Evolutionary conservation across 2,888 invertebrate species (phyloP).

Genomic region (Zygaena filipendulae): DNA sequence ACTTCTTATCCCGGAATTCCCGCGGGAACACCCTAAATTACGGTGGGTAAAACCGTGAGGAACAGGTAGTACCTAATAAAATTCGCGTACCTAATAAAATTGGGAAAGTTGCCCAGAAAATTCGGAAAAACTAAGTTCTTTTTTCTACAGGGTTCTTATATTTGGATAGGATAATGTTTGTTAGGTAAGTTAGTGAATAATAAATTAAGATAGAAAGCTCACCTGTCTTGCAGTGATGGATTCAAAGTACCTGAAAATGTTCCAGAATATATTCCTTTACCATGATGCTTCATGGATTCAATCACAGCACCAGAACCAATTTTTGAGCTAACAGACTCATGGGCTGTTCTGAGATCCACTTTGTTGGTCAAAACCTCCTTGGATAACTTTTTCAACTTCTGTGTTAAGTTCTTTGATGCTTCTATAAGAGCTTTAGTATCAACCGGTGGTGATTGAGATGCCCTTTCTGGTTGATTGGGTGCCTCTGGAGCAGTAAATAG

Average conservation of each 20-base stretch:
- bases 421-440: conserved; percentile 85
- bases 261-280: conserved; percentile 95
- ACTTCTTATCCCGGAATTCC: too few relatives aligned
- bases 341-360: conserved; percentile 56
- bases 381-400: conserved; percentile 88
- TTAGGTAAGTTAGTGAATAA: too few relatives aligned
- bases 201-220: conserved; percentile 14
- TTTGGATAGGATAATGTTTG: too few relatives aligned
- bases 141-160: too few relatives aligned
- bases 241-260: conserved; percentile 96
- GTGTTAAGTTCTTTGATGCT: conserved; percentile 91
- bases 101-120: too few relatives aligned
- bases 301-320: conserved; percentile 80
- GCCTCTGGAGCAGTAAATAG: conserved; percentile 44
- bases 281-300: conserved; percentile 93
- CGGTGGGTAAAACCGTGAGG: too few relatives aligned
- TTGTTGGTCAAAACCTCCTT: conserved; percentile 86
- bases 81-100: too few relatives aligned
- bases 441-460: conserved; percentile 45
- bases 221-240: conserved; percentile 90
- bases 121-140: too few relatives aligned
- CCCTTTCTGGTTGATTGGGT: conserved; percentile 44
- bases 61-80: conserved; percentile 1
- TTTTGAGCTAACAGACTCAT: conserved; percentile 58
- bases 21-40: too few relatives aligned